A percentile compares a stretch with the other conserved stretches of the same genome.
Evolutionary conservation across 2,888 invertebrate species (phyloP).

Genomic region (Andrena trimmerana): DNA sequence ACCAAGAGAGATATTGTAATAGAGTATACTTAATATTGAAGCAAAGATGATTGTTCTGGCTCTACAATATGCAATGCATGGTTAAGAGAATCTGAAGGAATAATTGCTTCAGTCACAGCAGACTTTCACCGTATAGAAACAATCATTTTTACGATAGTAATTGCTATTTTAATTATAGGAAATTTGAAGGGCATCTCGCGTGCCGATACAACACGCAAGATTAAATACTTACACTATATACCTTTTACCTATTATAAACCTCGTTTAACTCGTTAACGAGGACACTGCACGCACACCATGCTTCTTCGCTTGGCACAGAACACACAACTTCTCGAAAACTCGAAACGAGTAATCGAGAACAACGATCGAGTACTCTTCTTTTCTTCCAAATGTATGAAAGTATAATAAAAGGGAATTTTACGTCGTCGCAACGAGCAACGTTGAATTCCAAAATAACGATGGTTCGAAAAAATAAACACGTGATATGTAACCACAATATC

Average conservation of each 20-base stretch:
- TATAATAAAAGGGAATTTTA: not conserved
- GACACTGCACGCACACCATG: not conserved
- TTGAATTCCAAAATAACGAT: not conserved
- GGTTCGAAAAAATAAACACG: not conserved
- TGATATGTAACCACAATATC: not conserved
- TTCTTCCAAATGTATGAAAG: not conserved
- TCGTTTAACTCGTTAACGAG: not conserved
- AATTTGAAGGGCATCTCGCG: constrained; percentile 79
- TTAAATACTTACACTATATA: constrained; percentile 85
- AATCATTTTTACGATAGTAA: constrained; percentile 42
- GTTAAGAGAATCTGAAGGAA: not conserved
- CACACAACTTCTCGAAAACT: not conserved
- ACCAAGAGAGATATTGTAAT: not conserved
- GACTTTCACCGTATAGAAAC: not conserved
- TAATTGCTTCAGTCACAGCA: not conserved
- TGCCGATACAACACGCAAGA: constrained; percentile 87
- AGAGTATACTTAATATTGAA: not conserved
- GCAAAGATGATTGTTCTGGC: constrained; percentile 42
- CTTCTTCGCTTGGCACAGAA: constrained; percentile 5
- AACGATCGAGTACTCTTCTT: not conserved
- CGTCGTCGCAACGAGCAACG: not conserved
- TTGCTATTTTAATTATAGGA: not conserved
- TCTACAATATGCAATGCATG: not conserved
- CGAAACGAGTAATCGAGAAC: not conserved
- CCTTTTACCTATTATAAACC: constrained; percentile 48